Evolutionary conservation across 2,888 invertebrate species (phyloP).

Genomic region (Cancer borealis): DNA sequence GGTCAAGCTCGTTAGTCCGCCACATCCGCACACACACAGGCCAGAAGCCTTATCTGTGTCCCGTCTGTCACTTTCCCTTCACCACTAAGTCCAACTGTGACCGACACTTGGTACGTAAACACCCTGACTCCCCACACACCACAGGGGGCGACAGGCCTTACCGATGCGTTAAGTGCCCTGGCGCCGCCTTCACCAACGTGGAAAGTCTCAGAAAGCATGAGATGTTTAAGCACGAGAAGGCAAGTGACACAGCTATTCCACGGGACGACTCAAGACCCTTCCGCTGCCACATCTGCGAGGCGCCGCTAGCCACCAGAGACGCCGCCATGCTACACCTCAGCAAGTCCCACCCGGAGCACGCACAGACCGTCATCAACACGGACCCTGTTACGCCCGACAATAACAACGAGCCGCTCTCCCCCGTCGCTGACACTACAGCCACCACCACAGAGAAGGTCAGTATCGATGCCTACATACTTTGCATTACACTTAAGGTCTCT

Average conservation of each 20-base stretch:
- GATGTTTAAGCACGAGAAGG: constrained; percentile 77
- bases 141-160: constrained; percentile 74
- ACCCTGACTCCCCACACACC: constrained; percentile 82
- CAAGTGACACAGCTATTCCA: constrained; percentile 71
- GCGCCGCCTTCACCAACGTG: constrained; percentile 76
- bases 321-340: constrained; percentile 68
- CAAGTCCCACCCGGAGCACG: constrained; percentile 72
- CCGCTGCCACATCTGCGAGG: constrained; percentile 76
- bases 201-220: constrained; percentile 76
- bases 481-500: not conserved
- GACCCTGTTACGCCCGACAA: constrained; percentile 69
- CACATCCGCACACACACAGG: constrained; percentile 97
- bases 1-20: constrained; percentile 96
- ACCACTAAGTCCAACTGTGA: constrained; percentile 99
- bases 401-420: constrained; percentile 67
- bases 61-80: constrained; percentile 94
- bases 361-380: constrained; percentile 55
- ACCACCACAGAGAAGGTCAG: constrained; percentile 71
- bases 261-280: constrained; percentile 74
- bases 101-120: constrained; percentile 93
- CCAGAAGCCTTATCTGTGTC: constrained; percentile 97
- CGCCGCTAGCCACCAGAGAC: constrained; percentile 60
- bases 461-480: not conserved
- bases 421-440: constrained; percentile 55
- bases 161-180: constrained; percentile 75